Conservation (phyloP, 2,888 invertebrate species). For the Cataglyphis rosenhaueri region DNA sequence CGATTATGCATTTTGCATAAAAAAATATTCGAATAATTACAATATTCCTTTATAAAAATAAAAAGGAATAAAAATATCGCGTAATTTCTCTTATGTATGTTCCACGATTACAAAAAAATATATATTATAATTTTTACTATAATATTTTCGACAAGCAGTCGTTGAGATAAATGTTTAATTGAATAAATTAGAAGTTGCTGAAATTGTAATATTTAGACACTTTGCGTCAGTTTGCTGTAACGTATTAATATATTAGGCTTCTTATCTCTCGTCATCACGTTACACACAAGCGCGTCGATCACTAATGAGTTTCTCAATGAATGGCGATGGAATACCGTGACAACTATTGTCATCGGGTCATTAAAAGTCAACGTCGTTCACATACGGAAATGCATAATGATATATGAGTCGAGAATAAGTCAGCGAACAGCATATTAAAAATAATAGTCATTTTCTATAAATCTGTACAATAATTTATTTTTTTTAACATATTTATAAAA, state of each 20-base stretch:
- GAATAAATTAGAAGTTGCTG: neutral
- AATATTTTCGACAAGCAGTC: too few species aligned
- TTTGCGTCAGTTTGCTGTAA: neutral
- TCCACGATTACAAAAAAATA: too few species aligned
- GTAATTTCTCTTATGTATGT: too few species aligned
- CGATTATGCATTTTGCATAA: too few species aligned
- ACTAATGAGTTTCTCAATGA: conserved; percentile 24
- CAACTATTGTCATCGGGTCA: neutral
- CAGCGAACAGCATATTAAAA: neutral
- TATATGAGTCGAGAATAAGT: neutral
- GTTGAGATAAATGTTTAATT: neutral
- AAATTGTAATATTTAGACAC: neutral
- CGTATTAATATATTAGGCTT: neutral
- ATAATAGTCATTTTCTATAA: neutral
- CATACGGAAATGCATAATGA: neutral
- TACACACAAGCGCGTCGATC: neutral
- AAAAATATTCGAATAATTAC: too few species aligned
- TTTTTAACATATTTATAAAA: too few species aligned
- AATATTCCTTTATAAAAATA: too few species aligned
- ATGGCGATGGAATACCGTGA: neutral
- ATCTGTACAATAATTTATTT: neutral
- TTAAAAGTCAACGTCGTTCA: conserved; percentile 3
- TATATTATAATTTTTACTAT: too few species aligned
- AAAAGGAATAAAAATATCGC: too few species aligned
- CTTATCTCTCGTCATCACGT: neutral